Base-by-base conservation (phyloP, 2,113 vertebrate genomes). In the Pseudorasbora parva region DNA sequence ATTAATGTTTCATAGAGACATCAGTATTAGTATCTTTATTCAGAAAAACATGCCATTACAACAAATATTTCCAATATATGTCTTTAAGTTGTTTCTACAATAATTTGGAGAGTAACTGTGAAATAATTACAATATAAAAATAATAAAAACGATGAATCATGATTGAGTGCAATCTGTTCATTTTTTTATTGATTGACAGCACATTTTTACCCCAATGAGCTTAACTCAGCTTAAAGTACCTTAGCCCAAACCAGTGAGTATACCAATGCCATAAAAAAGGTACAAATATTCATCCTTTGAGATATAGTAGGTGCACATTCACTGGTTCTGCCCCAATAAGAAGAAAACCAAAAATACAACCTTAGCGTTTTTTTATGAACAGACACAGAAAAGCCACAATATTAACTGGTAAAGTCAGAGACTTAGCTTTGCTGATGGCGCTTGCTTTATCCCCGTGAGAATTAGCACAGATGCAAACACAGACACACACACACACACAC, bases 341-440 rank as follows among this genome's bases (percentile, higher is more conserved):
- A 45, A 71, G 41, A 2, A 47, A 72, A 33, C 37, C 37, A 9
- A 41, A 68, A 3, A 6, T 66, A 41, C 6, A 8, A 47, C 25
- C 2, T 72, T 23, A 23, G n/a, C 41, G 25, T 66, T 21, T 41
- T 45, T 23, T 45, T 14, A 41, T 23, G 11, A 64, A 60, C 12
- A 60, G 60, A 25, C 33, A 72, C 10, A 17, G 10, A 43, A 54
- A 75, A 25, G 47, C 27, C 14, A 49, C 45, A 19, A 19, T 11
- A 33, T 41, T 41, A 69, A 21, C 54, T 82, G 62, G 21, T 56
- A 10, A 62, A 57, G 37, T 37, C 71, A 69, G 37, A 60, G 78
- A 37, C 47, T 69, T 82, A 12, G 27, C 54, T 82, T 72, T 82
- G 85, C 73, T 82, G 80, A 82, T 82, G 79, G 47, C 30, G 37